These are phyloP conservation scores for Encarsia formosa DNA, from an alignment of 2,888 invertebrate genomes.

Conservation along the genomic window DNA sequence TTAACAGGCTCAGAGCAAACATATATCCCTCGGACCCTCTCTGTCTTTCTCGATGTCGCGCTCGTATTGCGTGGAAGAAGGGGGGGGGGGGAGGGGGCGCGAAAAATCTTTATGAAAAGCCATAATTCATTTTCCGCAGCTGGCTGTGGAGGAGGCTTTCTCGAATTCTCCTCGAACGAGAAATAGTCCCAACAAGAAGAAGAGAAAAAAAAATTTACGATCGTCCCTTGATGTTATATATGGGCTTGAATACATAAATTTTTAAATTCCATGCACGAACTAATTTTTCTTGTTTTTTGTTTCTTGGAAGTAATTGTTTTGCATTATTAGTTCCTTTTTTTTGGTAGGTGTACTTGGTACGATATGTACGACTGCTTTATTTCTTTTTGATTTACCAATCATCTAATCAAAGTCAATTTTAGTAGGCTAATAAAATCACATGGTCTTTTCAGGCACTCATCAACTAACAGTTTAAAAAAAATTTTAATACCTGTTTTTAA, in stretches of 20 bases:
- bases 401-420: too few species aligned
- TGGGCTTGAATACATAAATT: conserved; percentile 3
- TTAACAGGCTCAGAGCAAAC: conserved; percentile 16
- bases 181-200: not conserved
- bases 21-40: conserved; percentile 9
- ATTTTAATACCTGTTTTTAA: too few species aligned
- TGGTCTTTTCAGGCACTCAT: too few species aligned
- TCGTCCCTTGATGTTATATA: conserved; percentile 13
- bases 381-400: too few species aligned
- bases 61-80: too few species aligned
- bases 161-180: conserved; percentile 12
- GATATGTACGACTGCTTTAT: too few species aligned
- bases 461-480: too few species aligned
- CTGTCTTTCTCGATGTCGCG: not conserved
- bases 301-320: too few species aligned
- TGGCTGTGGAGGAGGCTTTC: conserved; percentile 19
- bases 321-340: too few species aligned
- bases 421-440: too few species aligned
- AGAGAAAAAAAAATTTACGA: conserved; percentile 13
- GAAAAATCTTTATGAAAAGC: conserved; percentile 27
- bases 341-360: too few species aligned
- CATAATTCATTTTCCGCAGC: conserved; percentile 26
- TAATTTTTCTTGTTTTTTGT: too few species aligned
- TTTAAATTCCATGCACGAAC: conserved; percentile 2
- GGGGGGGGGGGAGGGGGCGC: not conserved